phyloP scores from a whole-genome alignment of 2,113 vertebrate genomes.

The Dendrocopos noguchii region DNA sequence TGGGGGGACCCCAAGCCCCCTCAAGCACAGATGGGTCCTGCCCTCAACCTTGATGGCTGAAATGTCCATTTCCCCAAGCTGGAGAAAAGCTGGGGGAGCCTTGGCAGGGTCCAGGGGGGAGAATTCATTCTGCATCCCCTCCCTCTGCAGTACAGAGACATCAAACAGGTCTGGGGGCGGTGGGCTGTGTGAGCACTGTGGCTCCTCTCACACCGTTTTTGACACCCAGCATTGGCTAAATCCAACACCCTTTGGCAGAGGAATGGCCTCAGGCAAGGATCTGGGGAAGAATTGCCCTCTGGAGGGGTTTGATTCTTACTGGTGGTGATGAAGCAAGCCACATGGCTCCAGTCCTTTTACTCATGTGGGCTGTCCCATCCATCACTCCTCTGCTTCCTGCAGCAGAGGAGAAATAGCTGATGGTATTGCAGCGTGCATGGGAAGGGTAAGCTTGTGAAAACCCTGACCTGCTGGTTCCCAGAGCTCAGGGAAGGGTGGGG shows the following conservation, averaged over 20 bases:
- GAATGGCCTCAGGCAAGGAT: not conserved
- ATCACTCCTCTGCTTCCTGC: conserved; percentile 39
- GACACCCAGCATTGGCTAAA: not conserved
- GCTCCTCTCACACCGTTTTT: not conserved
- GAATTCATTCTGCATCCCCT: not conserved
- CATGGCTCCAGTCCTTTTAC: not conserved
- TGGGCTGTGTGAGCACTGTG: not conserved
- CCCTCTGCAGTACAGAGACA: not conserved
- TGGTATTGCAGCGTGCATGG: not conserved
- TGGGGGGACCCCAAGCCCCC: too few relatives aligned
- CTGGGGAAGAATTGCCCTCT: not conserved
- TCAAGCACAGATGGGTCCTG: not conserved
- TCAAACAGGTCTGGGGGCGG: not conserved
- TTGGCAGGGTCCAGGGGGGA: not conserved
- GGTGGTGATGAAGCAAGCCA: not conserved
- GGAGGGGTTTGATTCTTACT: not conserved
- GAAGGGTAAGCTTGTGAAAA: conserved; percentile 32
- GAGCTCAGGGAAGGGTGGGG: not conserved
- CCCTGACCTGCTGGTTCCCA: conserved; percentile 9
- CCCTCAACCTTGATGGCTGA: not conserved
- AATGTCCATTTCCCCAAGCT: not conserved
- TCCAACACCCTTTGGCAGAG: not conserved
- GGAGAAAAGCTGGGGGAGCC: not conserved
- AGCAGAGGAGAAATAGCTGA: not conserved
- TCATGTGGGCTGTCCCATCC: not conserved